These are phyloP conservation scores for Drosophila incognita DNA, from an alignment of 2,888 invertebrate species.

Conservation along the genomic window DNA sequence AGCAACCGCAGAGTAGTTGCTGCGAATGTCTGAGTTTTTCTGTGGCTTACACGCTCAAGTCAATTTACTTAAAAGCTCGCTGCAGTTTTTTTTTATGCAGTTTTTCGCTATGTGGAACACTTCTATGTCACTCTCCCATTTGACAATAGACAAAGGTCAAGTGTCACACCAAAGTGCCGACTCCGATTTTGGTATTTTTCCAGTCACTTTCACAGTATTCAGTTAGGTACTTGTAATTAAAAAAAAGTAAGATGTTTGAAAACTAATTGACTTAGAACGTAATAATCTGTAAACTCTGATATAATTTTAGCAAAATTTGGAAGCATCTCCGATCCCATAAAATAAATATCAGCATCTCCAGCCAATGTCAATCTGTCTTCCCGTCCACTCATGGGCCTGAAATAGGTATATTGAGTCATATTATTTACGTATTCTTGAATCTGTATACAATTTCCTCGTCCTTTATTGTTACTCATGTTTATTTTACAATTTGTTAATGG, in stretches of 20 bases:
- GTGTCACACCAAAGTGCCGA: background rate
- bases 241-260: background rate
- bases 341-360: background rate
- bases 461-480: background rate
- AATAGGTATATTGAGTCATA: background rate
- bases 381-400: background rate
- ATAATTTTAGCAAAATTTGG: background rate
- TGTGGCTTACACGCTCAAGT: background rate
- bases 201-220: background rate
- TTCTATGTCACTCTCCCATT: background rate
- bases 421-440: background rate
- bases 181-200: background rate
- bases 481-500: background rate
- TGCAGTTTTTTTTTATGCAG: background rate
- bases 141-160: background rate
- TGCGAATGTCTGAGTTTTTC: slow-evolving; percentile 9
- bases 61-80: slow-evolving; percentile 9
- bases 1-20: slow-evolving; percentile 4
- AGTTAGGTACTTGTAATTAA: background rate
- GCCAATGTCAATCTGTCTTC: background rate
- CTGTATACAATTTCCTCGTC: background rate
- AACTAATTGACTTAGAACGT: background rate
- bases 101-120: background rate
- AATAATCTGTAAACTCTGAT: background rate
- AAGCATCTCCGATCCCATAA: background rate